phyloP scores from a whole-genome alignment of 2,797 vertebrate species.

The Typhlichthys subterraneus region DNA sequence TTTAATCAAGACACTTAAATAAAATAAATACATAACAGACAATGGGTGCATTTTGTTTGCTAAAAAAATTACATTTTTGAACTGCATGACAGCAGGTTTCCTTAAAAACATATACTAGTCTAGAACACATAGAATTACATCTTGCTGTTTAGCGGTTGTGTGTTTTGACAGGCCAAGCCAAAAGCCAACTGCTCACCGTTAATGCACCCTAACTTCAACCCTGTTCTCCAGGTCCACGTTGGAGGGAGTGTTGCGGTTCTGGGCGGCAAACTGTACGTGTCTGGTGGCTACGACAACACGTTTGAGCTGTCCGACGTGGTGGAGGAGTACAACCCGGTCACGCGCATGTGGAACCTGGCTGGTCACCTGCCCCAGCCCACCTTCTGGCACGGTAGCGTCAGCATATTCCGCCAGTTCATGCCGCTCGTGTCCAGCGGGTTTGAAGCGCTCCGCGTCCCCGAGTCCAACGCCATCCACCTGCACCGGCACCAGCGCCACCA shows the following conservation, averaged over 20 bases:
- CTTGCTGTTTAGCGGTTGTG: too few species aligned
- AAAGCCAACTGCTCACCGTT: too few species aligned
- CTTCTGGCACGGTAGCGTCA: constrained; percentile 98
- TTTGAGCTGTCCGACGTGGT: constrained; percentile 95
- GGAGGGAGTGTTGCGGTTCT: constrained; percentile 92
- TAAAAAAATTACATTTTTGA: too few species aligned
- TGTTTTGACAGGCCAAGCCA: too few species aligned
- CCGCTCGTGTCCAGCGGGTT: constrained; percentile 82
- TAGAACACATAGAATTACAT: too few species aligned
- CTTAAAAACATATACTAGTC: too few species aligned
- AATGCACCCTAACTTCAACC: not conserved
- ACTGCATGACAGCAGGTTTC: too few species aligned
- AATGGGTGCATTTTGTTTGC: too few species aligned
- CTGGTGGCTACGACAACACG: constrained; percentile 93
- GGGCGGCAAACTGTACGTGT: constrained; percentile 91
- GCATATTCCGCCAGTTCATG: constrained; percentile 99
- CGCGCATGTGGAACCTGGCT: constrained; percentile 79
- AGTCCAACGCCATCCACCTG: constrained; percentile 74
- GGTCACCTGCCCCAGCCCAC: constrained; percentile 92
- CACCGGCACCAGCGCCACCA: constrained; percentile 79
- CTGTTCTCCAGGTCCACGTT: constrained; percentile 86
- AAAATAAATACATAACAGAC: too few species aligned
- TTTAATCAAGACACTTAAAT: constrained; percentile 28
- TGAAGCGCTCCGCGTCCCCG: constrained; percentile 73
- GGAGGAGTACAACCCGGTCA: constrained; percentile 86